Conservation (phyloP, 1,140 invertebrate genomes). For the Metopolophium dirhodum region DNA sequence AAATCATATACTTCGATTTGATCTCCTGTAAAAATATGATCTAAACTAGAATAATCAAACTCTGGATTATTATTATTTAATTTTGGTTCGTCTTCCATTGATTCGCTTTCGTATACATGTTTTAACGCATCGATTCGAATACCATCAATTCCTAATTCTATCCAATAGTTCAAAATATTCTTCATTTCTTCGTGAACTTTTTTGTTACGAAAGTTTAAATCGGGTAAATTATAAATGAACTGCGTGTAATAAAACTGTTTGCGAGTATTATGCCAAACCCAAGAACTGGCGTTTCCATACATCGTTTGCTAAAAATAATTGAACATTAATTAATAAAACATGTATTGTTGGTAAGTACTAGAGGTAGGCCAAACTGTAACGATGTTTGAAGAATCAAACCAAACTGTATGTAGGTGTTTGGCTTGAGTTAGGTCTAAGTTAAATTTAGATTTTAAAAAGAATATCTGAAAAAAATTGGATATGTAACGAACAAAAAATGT, state of each 20-base stretch:
- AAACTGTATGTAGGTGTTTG: too few species aligned
- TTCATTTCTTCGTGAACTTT: slow-evolving; percentile 68
- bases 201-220: slow-evolving; percentile 74
- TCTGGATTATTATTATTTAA: not conserved
- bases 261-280: slow-evolving; percentile 72
- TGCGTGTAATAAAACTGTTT: slow-evolving; percentile 78
- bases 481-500: too few species aligned
- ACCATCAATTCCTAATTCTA: slow-evolving; percentile 73
- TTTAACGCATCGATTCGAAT: slow-evolving; percentile 73
- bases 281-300: slow-evolving; percentile 64
- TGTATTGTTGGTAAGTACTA: too few species aligned
- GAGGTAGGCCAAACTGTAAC: too few species aligned
- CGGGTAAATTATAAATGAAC: slow-evolving; percentile 74
- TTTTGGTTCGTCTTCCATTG: slow-evolving; percentile 62
- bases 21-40: slow-evolving; percentile 72
- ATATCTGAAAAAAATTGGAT: too few species aligned
- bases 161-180: slow-evolving; percentile 69
- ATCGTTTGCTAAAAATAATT: not conserved
- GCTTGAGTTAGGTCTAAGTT: too few species aligned
- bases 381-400: too few species aligned
- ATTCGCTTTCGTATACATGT: slow-evolving; percentile 64
- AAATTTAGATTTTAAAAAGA: too few species aligned
- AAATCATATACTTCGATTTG: slow-evolving; percentile 69
- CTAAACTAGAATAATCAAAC: slow-evolving; percentile 33
- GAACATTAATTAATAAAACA: not conserved